phyloP scores from a whole-genome alignment of 2,797 vertebrate genomes.

The Chloroceryle inda region DNA sequence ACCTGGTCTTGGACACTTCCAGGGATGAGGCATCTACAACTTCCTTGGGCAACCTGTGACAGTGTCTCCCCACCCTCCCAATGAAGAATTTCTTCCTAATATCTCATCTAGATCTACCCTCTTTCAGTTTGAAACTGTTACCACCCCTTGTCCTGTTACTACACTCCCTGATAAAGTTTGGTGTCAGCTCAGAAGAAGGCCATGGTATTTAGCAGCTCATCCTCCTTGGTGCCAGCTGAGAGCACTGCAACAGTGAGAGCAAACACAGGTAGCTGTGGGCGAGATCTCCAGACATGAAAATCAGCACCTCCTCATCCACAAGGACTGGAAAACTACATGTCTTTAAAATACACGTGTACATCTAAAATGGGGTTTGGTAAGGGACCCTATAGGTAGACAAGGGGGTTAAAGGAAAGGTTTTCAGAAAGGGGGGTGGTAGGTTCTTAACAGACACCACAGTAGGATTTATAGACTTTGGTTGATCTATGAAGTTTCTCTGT shows the following conservation, averaged over 20 bases:
- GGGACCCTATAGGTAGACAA: not conserved
- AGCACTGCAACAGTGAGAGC: not conserved
- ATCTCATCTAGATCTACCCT: not conserved
- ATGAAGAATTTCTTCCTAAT: not conserved
- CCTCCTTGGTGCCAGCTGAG: not conserved
- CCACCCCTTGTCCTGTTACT: not conserved
- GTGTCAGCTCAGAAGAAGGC: not conserved
- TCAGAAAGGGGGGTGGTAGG: not conserved
- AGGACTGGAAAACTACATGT: not conserved
- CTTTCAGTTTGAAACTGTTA: not conserved
- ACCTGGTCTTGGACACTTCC: not conserved
- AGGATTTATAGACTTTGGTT: not conserved
- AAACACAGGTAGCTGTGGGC: not conserved
- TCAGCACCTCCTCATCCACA: not conserved
- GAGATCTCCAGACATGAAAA: not conserved
- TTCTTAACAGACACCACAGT: not conserved
- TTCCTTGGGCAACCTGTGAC: not conserved
- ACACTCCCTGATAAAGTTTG: not conserved
- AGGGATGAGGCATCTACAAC: not conserved
- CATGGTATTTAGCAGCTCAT: not conserved
- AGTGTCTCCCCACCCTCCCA: not conserved
- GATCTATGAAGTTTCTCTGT: not conserved
- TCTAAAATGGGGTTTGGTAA: not conserved
- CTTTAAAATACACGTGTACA: fast-evolving
- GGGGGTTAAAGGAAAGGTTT: not conserved